These are phyloP conservation scores for Pluvialis apricaria DNA, from an alignment of 2,113 vertebrate genomes.

Conservation along the genomic window DNA sequence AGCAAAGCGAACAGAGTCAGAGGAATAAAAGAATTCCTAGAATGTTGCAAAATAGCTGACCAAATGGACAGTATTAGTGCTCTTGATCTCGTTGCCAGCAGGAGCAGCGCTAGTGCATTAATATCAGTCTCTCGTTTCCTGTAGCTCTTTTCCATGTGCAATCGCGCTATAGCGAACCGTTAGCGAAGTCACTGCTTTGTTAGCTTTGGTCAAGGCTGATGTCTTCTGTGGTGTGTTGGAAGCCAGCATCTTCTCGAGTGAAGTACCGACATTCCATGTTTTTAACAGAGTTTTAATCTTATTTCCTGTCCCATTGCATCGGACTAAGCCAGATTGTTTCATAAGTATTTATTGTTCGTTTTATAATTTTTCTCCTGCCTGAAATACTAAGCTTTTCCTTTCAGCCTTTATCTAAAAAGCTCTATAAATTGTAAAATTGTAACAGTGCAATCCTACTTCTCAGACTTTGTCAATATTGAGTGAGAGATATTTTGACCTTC, in stretches of 20 bases:
- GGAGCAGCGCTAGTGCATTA: neutral
- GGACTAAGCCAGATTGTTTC: neutral
- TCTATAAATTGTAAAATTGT: neutral
- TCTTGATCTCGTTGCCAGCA: neutral
- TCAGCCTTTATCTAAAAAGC: neutral
- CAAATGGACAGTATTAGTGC: neutral
- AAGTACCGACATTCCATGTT: neutral
- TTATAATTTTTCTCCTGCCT: neutral
- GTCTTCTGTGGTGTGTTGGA: neutral
- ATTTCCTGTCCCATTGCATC: neutral
- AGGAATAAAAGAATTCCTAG: neutral
- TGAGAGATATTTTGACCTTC: neutral
- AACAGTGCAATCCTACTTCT: neutral
- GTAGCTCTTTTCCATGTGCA: rapidly evolving
- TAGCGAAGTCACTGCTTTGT: rapidly evolving
- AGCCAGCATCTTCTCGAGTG: neutral
- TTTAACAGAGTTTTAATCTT: neutral
- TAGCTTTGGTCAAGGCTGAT: neutral
- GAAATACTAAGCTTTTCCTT: neutral
- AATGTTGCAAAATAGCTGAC: neutral
- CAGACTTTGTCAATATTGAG: neutral
- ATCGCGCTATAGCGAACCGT: rapidly evolving
- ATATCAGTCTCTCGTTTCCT: neutral
- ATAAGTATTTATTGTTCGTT: neutral
- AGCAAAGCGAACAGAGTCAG: neutral